Evolutionary conservation across 2,888 invertebrate genomes (phyloP).

Genomic region (Scaptomyza caliginosa): DNA sequence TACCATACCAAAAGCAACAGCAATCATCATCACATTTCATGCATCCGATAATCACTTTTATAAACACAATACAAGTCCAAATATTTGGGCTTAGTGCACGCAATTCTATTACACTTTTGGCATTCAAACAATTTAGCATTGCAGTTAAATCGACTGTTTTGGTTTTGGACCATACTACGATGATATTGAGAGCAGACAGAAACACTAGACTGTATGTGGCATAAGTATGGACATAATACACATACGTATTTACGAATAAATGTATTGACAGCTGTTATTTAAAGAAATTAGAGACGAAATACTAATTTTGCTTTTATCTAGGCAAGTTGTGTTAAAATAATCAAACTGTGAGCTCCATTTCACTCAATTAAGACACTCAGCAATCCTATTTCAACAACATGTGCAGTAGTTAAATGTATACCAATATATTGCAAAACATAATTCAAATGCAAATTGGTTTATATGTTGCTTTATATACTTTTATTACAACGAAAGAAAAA

Average conservation of each 20-base stretch:
- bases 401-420: background rate
- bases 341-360: background rate
- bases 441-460: background rate
- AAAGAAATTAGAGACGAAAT: conserved; percentile 1
- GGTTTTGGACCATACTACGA: background rate
- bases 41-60: conserved; percentile 53
- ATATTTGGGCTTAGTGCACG: conserved; percentile 28
- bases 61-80: conserved; percentile 29
- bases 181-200: background rate
- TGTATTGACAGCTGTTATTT: conserved; percentile 7
- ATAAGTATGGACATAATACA: too few species aligned
- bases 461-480: background rate
- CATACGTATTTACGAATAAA: background rate
- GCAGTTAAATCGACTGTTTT: conserved; percentile 19
- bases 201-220: background rate
- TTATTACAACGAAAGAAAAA: too few species aligned
- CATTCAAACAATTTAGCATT: conserved; percentile 31
- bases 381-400: background rate
- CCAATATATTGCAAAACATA: background rate
- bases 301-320: background rate
- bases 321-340: background rate
- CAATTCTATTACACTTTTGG: conserved; percentile 37
- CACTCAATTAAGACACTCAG: conserved; percentile 2
- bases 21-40: conserved; percentile 21
- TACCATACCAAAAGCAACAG: conserved; percentile 23